Evolutionary conservation across 1,140 invertebrate genomes (phyloP).

Genomic region (Panonychus citri): DNA sequence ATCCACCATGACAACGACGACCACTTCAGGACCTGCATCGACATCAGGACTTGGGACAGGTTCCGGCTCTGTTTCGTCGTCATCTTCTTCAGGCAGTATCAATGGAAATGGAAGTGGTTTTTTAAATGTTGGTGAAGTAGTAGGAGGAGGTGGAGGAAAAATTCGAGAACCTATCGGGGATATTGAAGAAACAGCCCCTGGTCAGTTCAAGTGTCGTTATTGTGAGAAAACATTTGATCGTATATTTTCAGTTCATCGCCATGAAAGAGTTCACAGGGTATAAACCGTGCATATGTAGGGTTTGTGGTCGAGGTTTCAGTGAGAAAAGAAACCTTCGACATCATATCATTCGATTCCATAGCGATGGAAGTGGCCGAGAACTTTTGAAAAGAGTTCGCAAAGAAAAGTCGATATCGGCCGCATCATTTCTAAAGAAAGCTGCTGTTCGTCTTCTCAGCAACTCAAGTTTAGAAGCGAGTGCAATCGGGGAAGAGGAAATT

Average conservation of each 20-base stretch:
- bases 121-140: constrained; percentile 14
- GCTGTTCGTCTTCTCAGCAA: not conserved
- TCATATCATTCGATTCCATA: constrained; percentile 25
- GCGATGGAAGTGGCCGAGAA: constrained; percentile 20
- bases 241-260: constrained; percentile 25
- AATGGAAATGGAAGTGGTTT: not conserved
- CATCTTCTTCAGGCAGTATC: too few species aligned
- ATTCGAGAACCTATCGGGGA: constrained; percentile 11
- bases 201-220: constrained; percentile 20
- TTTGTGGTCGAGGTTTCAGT: constrained; percentile 27
- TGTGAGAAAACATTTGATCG: constrained; percentile 32
- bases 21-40: too few species aligned
- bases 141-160: constrained; percentile 11
- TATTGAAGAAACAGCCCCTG: constrained; percentile 17
- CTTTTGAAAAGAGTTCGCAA: constrained; percentile 12
- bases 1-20: not conserved
- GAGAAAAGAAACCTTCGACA: constrained; percentile 25
- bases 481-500: not conserved
- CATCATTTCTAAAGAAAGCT: not conserved
- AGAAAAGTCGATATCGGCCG: constrained; percentile 3
- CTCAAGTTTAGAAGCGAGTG: not conserved
- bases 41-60: too few species aligned
- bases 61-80: too few species aligned
- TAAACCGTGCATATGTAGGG: constrained; percentile 24
- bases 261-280: constrained; percentile 24